Conservation (phyloP, 2,113 vertebrate genomes). For the Atherinomorus stipes region DNA sequence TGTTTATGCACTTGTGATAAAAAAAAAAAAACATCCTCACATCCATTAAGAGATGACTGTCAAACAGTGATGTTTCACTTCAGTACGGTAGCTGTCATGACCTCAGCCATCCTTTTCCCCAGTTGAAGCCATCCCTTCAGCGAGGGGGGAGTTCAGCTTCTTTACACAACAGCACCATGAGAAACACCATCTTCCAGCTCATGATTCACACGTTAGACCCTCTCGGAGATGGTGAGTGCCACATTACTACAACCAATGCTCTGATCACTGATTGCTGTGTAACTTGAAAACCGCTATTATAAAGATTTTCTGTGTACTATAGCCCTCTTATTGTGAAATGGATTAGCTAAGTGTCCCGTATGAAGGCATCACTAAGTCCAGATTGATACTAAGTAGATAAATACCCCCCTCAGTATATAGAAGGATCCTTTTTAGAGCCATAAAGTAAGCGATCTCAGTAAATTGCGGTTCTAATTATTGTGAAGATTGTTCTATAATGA, state of each 20-base stretch:
- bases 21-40: constrained; percentile 8
- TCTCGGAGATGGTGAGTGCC: constrained; percentile 89
- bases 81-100: constrained; percentile 31
- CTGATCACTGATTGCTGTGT: neutral
- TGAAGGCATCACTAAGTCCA: constrained; percentile 82
- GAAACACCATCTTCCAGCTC: constrained; percentile 93
- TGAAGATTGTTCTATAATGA: neutral
- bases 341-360: constrained; percentile 85
- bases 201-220: constrained; percentile 96
- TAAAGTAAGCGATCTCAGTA: too few relatives aligned
- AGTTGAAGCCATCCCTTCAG: constrained; percentile 87
- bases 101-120: constrained; percentile 57
- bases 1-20: constrained; percentile 1
- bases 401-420: constrained; percentile 68
- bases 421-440: constrained; percentile 64
- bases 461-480: neutral
- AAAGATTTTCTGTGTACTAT: constrained; percentile 45
- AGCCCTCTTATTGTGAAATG: constrained; percentile 85
- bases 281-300: constrained; percentile 20
- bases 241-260: neutral
- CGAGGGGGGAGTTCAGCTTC: constrained; percentile 92
- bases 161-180: constrained; percentile 94
- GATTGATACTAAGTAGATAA: constrained; percentile 91
- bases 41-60: neutral
- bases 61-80: constrained; percentile 4